phyloP scores from a whole-genome alignment of 2,888 invertebrate genomes.

The Acronicta alni region DNA sequence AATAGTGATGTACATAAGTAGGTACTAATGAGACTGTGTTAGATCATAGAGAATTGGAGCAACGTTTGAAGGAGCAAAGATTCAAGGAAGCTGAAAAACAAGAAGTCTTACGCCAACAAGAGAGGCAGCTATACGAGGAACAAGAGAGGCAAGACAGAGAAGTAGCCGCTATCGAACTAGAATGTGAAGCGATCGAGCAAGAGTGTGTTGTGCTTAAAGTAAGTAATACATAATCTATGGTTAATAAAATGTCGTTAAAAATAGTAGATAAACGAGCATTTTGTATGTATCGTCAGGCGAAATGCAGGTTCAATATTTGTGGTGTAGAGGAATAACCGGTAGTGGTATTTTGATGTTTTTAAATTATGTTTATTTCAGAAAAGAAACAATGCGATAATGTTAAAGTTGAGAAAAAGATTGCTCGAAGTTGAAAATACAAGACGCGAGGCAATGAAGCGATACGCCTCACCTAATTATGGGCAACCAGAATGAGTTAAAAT shows the following conservation, averaged over 20 bases:
- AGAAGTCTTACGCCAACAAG: constrained; percentile 64
- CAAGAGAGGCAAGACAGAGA: constrained; percentile 66
- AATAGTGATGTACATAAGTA: too few species aligned
- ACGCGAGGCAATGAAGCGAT: constrained; percentile 67
- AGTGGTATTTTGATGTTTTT: background rate
- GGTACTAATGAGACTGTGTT: too few species aligned
- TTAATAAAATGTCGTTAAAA: too few species aligned
- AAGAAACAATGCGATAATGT: constrained; percentile 83
- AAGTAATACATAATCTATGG: too few species aligned
- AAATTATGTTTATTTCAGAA: constrained; percentile 70
- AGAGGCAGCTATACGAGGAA: constrained; percentile 60
- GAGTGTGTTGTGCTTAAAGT: constrained; percentile 80
- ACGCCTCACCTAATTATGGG: constrained; percentile 20
- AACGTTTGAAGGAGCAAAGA: constrained; percentile 62
- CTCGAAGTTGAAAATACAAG: constrained; percentile 76
- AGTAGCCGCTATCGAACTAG: constrained; percentile 65
- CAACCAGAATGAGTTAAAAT: constrained; percentile 1
- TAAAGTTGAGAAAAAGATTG: constrained; percentile 77
- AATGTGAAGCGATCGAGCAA: constrained; percentile 70
- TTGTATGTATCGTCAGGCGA: too few species aligned
- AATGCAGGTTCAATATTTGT: too few species aligned
- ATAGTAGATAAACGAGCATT: too few species aligned
- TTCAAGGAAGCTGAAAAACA: constrained; percentile 69
- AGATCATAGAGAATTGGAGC: constrained; percentile 62
- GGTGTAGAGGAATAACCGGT: too few species aligned